These are phyloP conservation scores for Horisme vitalbata DNA, from an alignment of 2,888 invertebrate genomes.

Conservation along the genomic window DNA sequence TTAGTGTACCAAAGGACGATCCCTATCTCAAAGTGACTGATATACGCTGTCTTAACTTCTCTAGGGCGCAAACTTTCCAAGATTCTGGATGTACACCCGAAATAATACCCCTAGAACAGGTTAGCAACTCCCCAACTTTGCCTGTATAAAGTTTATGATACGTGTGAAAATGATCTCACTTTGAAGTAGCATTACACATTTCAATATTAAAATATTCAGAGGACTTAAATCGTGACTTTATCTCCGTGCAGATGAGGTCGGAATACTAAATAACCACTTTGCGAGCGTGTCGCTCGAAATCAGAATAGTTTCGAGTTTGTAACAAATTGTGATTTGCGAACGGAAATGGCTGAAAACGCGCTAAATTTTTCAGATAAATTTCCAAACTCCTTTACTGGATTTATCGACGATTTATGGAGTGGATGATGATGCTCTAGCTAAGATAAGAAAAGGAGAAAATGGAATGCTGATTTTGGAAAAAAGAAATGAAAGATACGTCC, in stretches of 20 bases:
- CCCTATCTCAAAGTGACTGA: conserved; percentile 65
- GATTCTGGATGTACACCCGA: conserved; percentile 57
- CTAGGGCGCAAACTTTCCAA: conserved; percentile 68
- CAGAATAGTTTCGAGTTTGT: conserved; percentile 27
- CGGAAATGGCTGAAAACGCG: conserved; percentile 9
- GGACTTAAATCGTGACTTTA: conserved; percentile 43
- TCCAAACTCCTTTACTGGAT: conserved; percentile 63
- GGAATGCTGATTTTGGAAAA: conserved; percentile 57
- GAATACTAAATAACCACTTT: conserved; percentile 38
- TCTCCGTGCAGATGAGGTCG: conserved; percentile 20
- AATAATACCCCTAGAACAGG: conserved; percentile 58
- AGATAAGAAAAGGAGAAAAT: conserved; percentile 48
- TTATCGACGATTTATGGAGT: conserved; percentile 65
- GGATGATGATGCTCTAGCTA: conserved; percentile 47
- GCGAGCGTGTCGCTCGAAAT: conserved; percentile 22
- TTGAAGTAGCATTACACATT: conserved; percentile 39
- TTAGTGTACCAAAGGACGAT: conserved; percentile 58
- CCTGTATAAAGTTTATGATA: conserved; percentile 35
- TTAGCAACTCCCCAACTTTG: conserved; percentile 36
- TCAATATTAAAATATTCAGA: conserved; percentile 42
- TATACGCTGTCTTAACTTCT: conserved; percentile 66
- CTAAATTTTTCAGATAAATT: conserved; percentile 53
- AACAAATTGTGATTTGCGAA: conserved; percentile 29
- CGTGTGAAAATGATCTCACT: conserved; percentile 40
- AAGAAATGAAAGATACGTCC: conserved; percentile 48